Evolutionary conservation across 2,888 invertebrate species (phyloP).

Genomic region (Geotrupes spiniger): DNA sequence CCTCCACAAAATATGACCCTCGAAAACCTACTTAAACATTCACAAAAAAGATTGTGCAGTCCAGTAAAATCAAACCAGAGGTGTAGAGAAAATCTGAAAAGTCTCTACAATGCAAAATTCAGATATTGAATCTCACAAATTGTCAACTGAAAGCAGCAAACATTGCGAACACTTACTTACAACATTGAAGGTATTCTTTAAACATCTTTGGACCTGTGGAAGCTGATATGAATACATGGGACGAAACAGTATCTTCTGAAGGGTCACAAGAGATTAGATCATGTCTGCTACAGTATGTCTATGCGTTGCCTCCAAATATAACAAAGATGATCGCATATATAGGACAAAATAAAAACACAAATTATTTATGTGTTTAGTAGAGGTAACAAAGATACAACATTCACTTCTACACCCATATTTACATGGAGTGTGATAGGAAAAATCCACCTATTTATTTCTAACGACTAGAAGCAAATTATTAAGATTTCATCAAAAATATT

Average conservation of each 20-base stretch:
- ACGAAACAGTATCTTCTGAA: slow-evolving; percentile 27
- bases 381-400: slow-evolving; percentile 23
- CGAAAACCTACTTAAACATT: slow-evolving; percentile 17
- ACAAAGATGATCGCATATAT: slow-evolving; percentile 25
- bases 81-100: slow-evolving; percentile 18
- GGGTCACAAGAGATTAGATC: slow-evolving; percentile 29
- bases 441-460: slow-evolving; percentile 14
- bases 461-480: slow-evolving; percentile 13
- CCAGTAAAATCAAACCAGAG: slow-evolving; percentile 12
- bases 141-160: slow-evolving; percentile 7
- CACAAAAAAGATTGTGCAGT: slow-evolving; percentile 8
- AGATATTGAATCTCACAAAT: slow-evolving; percentile 14
- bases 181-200: slow-evolving; percentile 14
- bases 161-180: slow-evolving; percentile 16
- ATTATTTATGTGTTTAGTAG: slow-evolving; percentile 25
- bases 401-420: slow-evolving; percentile 27
- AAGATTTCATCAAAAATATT: slow-evolving; percentile 14
- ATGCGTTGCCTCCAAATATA: slow-evolving; percentile 16
- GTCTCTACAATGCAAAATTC: slow-evolving; percentile 11
- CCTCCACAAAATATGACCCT: slow-evolving; percentile 15
- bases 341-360: slow-evolving; percentile 32
- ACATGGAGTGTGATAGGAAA: slow-evolving; percentile 21
- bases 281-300: slow-evolving; percentile 20
- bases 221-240: slow-evolving; percentile 28
- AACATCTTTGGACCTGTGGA: slow-evolving; percentile 26